Base-by-base conservation (phyloP, 2,888 invertebrate genomes). In the Cryptosula pallasiana region DNA sequence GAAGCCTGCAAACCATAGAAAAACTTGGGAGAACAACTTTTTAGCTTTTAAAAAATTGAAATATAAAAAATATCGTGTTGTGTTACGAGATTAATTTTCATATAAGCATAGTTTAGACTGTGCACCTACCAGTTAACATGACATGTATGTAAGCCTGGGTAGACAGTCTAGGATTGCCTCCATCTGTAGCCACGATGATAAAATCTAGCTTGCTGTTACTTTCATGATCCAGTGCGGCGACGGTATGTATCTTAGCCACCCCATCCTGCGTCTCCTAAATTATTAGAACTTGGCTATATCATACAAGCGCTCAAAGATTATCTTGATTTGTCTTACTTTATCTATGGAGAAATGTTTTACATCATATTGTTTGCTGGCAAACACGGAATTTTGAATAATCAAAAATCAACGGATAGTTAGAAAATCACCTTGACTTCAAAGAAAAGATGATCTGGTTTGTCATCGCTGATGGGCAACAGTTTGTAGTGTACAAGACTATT, bases 91-190 rank as follows among this genome's bases (percentile, higher is more conserved):
- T n/a, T n/a, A n/a, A n/a, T n/a, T n/a, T n/a, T n/a, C n/a, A n/a
- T n/a, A n/a, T n/a, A n/a, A n/a, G n/a, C n/a, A n/a, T n/a, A n/a
- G n/a, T n/a, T n/a, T n/a, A n/a, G n/a, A n/a, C n/a, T n/a, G n/a
- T n/a, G n/a, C n/a, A 55, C 34, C 3, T 32, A 63, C 63, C 70
- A 36, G 16, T 36, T 9, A 70, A 23, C 36, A 88, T 88, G 36
- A 95, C 87, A 88, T 92, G 91, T 23, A 95, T 90, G 81, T 92
- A 92, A 16, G 92, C 91, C 1, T 92, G 91, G 75, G 91, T 91
- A 74, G 89, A 90, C 23, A 93, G 87, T 75, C 91, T 88, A 16
- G 95, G 94, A n/a, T 90, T 89, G 16, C 95, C 95, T 75, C 89
- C 88, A 86, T 96, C 95, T 25, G 89, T 88, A 1, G 94, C 95